Percentiles rank a stretch among this genome's conserved stretches.
phyloP scores from a whole-genome alignment of 37 sponge, comb jelly and placozoan species.

The Crambe crambe region DNA sequence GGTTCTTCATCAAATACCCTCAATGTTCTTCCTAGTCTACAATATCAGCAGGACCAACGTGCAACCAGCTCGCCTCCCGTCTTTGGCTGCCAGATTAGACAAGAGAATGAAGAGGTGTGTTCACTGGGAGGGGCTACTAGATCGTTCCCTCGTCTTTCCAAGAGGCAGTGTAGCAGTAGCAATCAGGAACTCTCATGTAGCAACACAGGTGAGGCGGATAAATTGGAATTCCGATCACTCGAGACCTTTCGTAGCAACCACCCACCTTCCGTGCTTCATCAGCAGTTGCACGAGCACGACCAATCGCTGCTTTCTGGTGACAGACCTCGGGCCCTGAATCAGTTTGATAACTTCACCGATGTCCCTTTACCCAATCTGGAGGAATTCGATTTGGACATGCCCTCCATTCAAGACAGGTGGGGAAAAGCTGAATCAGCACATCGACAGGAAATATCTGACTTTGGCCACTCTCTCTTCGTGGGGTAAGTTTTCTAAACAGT shows the following conservation, averaged over 20 bases:
- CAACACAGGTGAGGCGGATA: too few relatives aligned
- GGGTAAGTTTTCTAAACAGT: slow-evolving; percentile 33
- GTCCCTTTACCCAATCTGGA: slow-evolving; percentile 19
- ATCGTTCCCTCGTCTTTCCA: background rate
- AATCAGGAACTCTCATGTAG: too few relatives aligned
- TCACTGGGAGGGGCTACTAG: background rate
- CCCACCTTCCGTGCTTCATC: slow-evolving; percentile 13
- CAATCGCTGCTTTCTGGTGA: background rate
- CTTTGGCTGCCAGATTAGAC: background rate
- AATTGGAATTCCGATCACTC: too few relatives aligned
- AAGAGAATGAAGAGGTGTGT: slow-evolving; percentile 8
- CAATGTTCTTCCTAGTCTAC: background rate
- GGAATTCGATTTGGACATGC: slow-evolving; percentile 6
- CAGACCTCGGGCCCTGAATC: background rate
- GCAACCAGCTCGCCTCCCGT: slow-evolving; percentile 2
- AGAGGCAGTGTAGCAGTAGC: too few relatives aligned
- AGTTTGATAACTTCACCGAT: slow-evolving; percentile 29
- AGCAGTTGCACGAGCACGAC: background rate
- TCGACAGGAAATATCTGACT: slow-evolving; percentile 30
- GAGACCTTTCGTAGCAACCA: too few relatives aligned
- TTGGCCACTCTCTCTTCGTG: slow-evolving; percentile 63
- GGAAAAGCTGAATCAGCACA: background rate
- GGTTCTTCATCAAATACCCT: background rate
- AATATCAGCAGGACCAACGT: background rate
- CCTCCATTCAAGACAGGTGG: background rate